These are phyloP conservation scores for Aspidiotus destructor DNA, from an alignment of 2,888 invertebrate species.

Conservation along the genomic window DNA sequence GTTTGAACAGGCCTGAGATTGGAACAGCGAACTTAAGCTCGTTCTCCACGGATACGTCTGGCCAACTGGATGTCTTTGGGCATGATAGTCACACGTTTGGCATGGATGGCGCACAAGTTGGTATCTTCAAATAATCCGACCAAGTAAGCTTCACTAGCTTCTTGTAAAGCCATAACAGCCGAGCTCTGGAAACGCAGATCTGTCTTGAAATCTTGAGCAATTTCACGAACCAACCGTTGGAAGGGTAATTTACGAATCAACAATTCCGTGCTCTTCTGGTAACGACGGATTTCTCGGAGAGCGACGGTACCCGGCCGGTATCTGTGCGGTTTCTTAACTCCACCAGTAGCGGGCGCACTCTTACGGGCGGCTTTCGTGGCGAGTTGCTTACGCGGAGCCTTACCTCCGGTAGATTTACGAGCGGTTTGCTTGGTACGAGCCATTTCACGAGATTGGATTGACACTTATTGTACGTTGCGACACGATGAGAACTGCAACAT, in stretches of 20 bases:
- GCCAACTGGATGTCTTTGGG: constrained; percentile 54
- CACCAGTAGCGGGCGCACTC: constrained; percentile 47
- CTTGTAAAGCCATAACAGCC: constrained; percentile 38
- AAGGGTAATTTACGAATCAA: constrained; percentile 48
- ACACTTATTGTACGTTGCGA: not conserved
- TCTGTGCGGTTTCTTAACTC: constrained; percentile 49
- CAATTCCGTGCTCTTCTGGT: constrained; percentile 49
- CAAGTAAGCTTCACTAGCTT: constrained; percentile 61
- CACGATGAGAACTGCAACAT: not conserved
- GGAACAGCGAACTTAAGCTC: constrained; percentile 15
- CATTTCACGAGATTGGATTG: constrained; percentile 40
- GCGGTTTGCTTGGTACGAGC: constrained; percentile 51
- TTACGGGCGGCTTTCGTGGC: constrained; percentile 49
- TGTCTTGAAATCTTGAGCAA: constrained; percentile 46
- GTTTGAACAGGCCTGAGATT: not conserved
- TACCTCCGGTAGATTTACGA: constrained; percentile 49
- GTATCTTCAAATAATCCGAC: constrained; percentile 96
- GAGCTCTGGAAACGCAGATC: constrained; percentile 43
- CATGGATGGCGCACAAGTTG: constrained; percentile 94
- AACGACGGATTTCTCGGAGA: constrained; percentile 56
- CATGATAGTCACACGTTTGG: constrained; percentile 57
- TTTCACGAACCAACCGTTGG: constrained; percentile 48
- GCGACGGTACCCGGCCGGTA: constrained; percentile 44
- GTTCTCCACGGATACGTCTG: constrained; percentile 36
- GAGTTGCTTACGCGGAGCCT: constrained; percentile 49